phyloP scores from a whole-genome alignment of 2,797 vertebrate genomes.

The Enteromius treurensis region DNA sequence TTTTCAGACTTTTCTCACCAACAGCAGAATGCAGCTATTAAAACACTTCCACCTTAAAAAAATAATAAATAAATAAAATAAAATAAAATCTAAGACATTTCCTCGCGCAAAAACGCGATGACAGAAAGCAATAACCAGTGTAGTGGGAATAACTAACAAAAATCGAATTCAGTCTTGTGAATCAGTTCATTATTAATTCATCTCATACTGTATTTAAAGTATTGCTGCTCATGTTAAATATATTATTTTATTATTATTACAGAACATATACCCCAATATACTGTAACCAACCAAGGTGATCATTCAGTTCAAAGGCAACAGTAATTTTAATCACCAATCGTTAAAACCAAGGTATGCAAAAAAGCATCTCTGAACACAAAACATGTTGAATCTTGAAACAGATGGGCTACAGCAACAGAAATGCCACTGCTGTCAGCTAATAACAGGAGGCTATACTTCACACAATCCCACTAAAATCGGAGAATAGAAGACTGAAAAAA shows the following conservation, averaged over 20 bases:
- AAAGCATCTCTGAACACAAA: not conserved
- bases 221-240: not conserved
- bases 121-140: not conserved
- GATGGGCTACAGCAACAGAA: not conserved
- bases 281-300: not conserved
- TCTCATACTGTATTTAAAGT: too few species aligned
- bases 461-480: not conserved
- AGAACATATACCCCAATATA: not conserved
- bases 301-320: not conserved
- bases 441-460: not conserved
- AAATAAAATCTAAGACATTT: constrained; percentile 14
- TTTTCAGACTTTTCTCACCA: constrained; percentile 33
- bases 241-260: not conserved
- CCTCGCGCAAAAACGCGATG: not conserved
- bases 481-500: not conserved
- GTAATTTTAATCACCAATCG: not conserved
- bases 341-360: not conserved
- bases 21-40: constrained; percentile 20
- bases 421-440: not conserved
- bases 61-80: too few species aligned
- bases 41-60: not conserved
- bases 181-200: not conserved
- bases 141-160: not conserved
- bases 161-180: not conserved
- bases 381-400: not conserved